Evolutionary conservation across 1,140 invertebrate genomes (phyloP).

Genomic region (Sminthurides bifidus): DNA sequence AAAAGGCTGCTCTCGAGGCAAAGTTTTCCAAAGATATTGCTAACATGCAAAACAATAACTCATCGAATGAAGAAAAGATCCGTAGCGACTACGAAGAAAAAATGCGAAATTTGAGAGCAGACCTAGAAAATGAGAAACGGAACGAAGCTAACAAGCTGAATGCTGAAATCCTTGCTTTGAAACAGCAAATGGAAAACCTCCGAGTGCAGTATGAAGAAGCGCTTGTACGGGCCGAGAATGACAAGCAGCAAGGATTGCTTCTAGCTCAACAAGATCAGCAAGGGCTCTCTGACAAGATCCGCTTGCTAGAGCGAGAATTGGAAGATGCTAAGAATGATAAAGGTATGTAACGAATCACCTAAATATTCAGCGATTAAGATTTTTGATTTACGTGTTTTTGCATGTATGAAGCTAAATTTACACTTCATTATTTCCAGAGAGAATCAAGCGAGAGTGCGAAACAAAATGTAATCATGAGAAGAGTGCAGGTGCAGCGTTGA

Average conservation of each 20-base stretch:
- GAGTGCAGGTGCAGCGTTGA: constrained; percentile 18
- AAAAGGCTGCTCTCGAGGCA: constrained; percentile 20
- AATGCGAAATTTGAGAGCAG: constrained; percentile 11
- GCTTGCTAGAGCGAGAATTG: constrained; percentile 52
- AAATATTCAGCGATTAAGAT: neutral
- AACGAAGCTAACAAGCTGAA: constrained; percentile 56
- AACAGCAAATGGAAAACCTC: constrained; percentile 60
- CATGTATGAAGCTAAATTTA: constrained; percentile 1
- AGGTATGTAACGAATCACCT: constrained; percentile 7
- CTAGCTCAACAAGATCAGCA: constrained; percentile 79
- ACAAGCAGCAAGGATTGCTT: constrained; percentile 73
- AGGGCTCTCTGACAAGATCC: constrained; percentile 60
- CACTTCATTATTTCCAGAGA: constrained; percentile 12
- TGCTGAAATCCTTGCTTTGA: constrained; percentile 57
- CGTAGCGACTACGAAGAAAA: constrained; percentile 24
- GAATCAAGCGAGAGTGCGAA: constrained; percentile 30
- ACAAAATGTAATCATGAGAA: constrained; percentile 30
- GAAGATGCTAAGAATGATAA: constrained; percentile 38
- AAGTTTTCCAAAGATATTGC: constrained; percentile 23
- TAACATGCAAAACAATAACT: constrained; percentile 1
- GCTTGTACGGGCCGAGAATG: constrained; percentile 67
- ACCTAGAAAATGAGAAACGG: constrained; percentile 59
- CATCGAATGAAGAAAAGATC: constrained; percentile 24
- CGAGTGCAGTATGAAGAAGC: constrained; percentile 73
- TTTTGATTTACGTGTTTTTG: neutral